phyloP scores from a whole-genome alignment of 2,888 invertebrate genomes.

The Aleiodes leptofemur region DNA sequence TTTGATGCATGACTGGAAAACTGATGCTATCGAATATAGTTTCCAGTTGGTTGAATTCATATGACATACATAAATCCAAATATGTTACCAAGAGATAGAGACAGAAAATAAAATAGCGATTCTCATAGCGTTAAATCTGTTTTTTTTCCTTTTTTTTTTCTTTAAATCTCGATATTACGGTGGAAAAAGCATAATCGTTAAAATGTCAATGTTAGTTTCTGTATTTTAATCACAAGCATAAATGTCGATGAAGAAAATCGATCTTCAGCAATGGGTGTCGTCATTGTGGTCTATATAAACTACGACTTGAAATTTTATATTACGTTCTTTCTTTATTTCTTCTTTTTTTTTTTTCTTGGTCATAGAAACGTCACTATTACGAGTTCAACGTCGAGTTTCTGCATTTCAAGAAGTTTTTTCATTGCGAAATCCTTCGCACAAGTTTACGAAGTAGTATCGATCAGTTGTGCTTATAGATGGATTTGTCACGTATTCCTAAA shows the following conservation, averaged over 20 bases:
- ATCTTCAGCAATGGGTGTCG: not conserved
- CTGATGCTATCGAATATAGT: constrained; percentile 5
- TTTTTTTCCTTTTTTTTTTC: no score
- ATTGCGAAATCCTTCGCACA: not conserved
- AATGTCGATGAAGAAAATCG: not conserved
- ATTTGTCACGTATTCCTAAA: not conserved
- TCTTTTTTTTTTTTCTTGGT: not conserved
- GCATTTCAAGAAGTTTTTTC: constrained; percentile 3
- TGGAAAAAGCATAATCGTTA: not conserved
- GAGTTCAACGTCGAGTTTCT: not conserved
- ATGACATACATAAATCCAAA: constrained; percentile 7
- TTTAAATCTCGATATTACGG: not conserved
- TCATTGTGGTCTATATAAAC: not conserved
- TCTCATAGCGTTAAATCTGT: no score
- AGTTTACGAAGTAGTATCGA: constrained; percentile 11
- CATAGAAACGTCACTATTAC: not conserved
- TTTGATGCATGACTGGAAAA: not conserved
- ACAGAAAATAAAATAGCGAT: not conserved
- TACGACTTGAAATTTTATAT: constrained; percentile 7
- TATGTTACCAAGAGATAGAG: not conserved
- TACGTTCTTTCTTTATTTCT: not conserved
- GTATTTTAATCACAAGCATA: constrained; percentile 3
- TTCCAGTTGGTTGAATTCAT: constrained; percentile 20
- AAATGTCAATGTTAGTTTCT: constrained; percentile 3
- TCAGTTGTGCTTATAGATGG: not conserved